A percentile compares a stretch with the other conserved stretches of the same genome.
These are phyloP conservation scores for Galaxea fascicularis DNA, from an alignment of 92 coral and sea anemone genomes.

Conservation along the genomic window DNA sequence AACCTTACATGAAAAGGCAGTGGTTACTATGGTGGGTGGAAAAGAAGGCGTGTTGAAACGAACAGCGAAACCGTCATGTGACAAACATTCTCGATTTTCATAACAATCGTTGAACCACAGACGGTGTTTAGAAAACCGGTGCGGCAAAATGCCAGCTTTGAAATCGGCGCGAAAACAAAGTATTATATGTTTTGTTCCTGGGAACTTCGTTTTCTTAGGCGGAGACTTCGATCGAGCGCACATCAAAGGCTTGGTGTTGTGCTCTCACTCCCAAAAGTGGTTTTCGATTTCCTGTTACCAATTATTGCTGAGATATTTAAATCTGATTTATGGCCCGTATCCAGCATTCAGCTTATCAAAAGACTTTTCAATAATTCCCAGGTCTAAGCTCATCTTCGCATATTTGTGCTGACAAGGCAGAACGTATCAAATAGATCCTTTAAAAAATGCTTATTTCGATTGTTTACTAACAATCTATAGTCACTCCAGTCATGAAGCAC, in stretches of 20 bases:
- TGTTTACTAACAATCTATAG: not conserved
- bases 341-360: constrained; percentile 25
- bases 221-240: not conserved
- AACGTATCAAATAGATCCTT: not conserved
- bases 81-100: not conserved
- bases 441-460: not conserved
- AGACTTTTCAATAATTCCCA: not conserved
- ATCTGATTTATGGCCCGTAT: constrained; percentile 13
- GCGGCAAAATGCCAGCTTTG: constrained; percentile 5
- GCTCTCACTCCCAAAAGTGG: not conserved
- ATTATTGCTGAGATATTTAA: not conserved
- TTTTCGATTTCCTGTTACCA: not conserved
- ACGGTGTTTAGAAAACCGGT: no score
- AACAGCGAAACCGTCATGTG: not conserved
- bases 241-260: not conserved
- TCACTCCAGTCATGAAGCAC: not conserved
- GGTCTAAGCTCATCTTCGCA: not conserved
- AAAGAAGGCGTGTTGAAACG: not conserved
- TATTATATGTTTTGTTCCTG: no score
- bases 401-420: constrained; percentile 5
- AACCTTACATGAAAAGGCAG: constrained; percentile 16
- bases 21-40: not conserved
- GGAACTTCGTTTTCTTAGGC: not conserved
- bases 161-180: not conserved
- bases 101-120: not conserved